Conservation (phyloP, 2,113 vertebrate species). For the Thunnus maccoyii region DNA sequence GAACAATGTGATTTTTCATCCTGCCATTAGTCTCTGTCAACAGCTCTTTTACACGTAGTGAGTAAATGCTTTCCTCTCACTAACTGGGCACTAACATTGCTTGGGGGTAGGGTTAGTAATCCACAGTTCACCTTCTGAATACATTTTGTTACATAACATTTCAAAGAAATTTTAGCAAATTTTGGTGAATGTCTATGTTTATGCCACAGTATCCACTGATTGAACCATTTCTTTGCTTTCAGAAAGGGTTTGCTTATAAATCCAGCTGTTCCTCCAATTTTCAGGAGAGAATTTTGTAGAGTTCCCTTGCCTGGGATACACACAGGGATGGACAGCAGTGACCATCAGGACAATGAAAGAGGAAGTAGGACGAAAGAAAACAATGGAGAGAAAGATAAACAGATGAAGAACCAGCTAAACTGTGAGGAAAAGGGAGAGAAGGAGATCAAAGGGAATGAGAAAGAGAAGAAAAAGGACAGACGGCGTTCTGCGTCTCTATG, state of each 20-base stretch:
- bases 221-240: slow-evolving; percentile 59
- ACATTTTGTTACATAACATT: not conserved
- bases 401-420: slow-evolving; percentile 78
- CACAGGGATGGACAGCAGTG: slow-evolving; percentile 78
- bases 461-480: slow-evolving; percentile 69
- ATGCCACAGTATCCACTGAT: slow-evolving; percentile 13
- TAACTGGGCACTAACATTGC: slow-evolving; percentile 17
- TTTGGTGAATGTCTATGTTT: not conserved
- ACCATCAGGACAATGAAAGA: slow-evolving; percentile 61
- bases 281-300: slow-evolving; percentile 39
- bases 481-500: slow-evolving; percentile 71
- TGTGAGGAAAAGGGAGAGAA: slow-evolving; percentile 77
- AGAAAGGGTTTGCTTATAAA: slow-evolving; percentile 41
- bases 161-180: not conserved
- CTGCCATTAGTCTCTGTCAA: slow-evolving; percentile 38
- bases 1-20: slow-evolving; percentile 71
- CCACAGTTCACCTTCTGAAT: not conserved
- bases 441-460: slow-evolving; percentile 72
- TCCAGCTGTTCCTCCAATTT: slow-evolving; percentile 37
- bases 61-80: slow-evolving; percentile 60
- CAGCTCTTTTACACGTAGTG: slow-evolving; percentile 64
- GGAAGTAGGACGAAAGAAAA: slow-evolving; percentile 49
- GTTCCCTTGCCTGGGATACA: slow-evolving; percentile 24
- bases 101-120: slow-evolving; percentile 8
- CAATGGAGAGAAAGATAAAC: slow-evolving; percentile 62